A percentile compares a stretch with the other conserved stretches of the same genome.
phyloP scores from a whole-genome alignment of 2,888 invertebrate species.

The Cepaea hortensis region DNA sequence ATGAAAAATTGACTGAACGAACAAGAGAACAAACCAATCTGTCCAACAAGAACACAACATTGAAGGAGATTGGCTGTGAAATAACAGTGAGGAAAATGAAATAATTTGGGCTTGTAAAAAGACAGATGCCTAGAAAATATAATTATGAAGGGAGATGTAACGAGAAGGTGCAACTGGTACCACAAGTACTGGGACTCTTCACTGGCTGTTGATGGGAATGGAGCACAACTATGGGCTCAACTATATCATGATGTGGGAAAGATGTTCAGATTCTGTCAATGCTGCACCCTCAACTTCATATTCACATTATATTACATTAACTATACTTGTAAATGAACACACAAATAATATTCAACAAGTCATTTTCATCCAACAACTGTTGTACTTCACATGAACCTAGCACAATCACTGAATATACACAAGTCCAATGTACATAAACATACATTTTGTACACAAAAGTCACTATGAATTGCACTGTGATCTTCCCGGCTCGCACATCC shows the following conservation, averaged over 20 bases:
- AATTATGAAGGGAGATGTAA: no score
- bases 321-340: neutral
- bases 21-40: no score
- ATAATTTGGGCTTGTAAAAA: no score
- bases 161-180: no score
- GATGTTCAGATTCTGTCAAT: neutral
- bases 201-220: no score
- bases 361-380: neutral
- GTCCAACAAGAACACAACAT: no score
- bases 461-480: slow-evolving; percentile 36
- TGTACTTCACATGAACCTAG: neutral
- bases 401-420: neutral
- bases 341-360: neutral
- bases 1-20: no score
- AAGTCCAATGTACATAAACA: neutral
- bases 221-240: no score
- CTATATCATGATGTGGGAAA: neutral
- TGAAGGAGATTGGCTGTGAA: no score
- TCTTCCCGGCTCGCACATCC: neutral
- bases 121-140: no score
- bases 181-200: no score
- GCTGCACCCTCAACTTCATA: neutral
- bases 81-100: no score
- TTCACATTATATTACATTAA: neutral
- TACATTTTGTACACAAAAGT: neutral